phyloP scores from a whole-genome alignment of 2,888 invertebrate species.

The Cephalotes varians region DNA sequence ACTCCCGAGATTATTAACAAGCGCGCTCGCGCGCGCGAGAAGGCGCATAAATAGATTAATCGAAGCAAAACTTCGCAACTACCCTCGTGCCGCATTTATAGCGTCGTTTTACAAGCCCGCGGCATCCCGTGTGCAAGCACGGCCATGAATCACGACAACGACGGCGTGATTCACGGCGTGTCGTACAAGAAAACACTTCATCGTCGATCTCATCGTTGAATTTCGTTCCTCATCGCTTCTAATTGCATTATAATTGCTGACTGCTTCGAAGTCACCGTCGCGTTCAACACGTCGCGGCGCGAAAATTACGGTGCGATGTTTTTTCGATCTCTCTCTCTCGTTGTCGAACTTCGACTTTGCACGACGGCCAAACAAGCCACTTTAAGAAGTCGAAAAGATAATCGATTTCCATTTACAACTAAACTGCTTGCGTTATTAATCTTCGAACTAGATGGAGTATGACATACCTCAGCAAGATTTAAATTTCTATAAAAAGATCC shows the following conservation, averaged over 20 bases:
- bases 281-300: background rate
- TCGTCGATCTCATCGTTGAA: conserved; percentile 9
- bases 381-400: background rate
- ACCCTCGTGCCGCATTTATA: conserved; percentile 20
- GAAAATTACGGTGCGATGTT: background rate
- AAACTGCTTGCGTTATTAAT: no score
- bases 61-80: conserved; percentile 30
- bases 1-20: conserved; percentile 33
- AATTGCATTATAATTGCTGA: conserved; percentile 46
- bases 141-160: conserved; percentile 26
- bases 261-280: background rate
- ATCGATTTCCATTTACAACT: background rate
- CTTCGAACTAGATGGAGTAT: no score
- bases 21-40: background rate
- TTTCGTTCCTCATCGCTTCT: conserved; percentile 21
- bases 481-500: no score
- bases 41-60: conserved; percentile 37
- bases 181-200: conserved; percentile 34
- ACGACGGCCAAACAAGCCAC: background rate
- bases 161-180: background rate
- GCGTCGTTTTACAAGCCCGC: conserved; percentile 18
- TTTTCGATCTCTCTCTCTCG: background rate
- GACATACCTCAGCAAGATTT: no score
- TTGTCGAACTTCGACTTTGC: background rate
- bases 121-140: conserved; percentile 17